phyloP scores from a whole-genome alignment of 2,797 vertebrate species.

The Epinephelus awoara region DNA sequence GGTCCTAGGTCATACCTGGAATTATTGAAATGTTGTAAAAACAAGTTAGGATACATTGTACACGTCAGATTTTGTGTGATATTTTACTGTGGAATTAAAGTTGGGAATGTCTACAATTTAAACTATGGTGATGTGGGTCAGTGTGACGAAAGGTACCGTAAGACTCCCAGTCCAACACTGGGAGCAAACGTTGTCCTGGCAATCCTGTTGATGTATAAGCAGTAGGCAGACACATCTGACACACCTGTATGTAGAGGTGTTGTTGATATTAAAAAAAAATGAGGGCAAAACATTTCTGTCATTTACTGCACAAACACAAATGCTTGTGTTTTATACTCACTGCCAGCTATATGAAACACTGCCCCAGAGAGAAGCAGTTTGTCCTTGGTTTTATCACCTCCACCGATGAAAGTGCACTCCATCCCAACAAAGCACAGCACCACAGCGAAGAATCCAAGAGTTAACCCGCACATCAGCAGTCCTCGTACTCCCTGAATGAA shows the following conservation, averaged over 20 bases:
- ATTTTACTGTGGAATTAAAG: neutral
- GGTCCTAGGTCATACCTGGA: slow-evolving; percentile 82
- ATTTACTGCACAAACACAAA: slow-evolving; percentile 22
- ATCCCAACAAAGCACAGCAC: slow-evolving; percentile 92
- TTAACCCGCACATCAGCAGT: slow-evolving; percentile 90
- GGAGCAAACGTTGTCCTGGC: slow-evolving; percentile 68
- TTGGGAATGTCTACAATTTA: neutral
- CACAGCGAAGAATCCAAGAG: slow-evolving; percentile 90
- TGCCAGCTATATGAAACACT: slow-evolving; percentile 78
- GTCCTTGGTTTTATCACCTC: slow-evolving; percentile 89
- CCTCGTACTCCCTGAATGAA: slow-evolving; percentile 93
- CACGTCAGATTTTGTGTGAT: neutral
- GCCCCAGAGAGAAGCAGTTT: slow-evolving; percentile 83
- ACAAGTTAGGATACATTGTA: neutral
- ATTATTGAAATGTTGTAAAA: neutral
- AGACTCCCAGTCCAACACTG: slow-evolving; percentile 46
- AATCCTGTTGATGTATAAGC: slow-evolving; percentile 84
- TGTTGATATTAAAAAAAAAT: slow-evolving; percentile 33
- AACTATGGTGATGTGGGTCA: neutral
- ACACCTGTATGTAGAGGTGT: slow-evolving; percentile 74
- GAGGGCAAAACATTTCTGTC: slow-evolving; percentile 54
- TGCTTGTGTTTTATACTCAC: slow-evolving; percentile 60
- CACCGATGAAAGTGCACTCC: slow-evolving; percentile 96
- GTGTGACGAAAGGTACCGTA: slow-evolving; percentile 67
- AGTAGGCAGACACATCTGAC: slow-evolving; percentile 77